Evolutionary conservation across 1,140 invertebrate genomes (phyloP).

Genomic region (Solenopsis invicta): DNA sequence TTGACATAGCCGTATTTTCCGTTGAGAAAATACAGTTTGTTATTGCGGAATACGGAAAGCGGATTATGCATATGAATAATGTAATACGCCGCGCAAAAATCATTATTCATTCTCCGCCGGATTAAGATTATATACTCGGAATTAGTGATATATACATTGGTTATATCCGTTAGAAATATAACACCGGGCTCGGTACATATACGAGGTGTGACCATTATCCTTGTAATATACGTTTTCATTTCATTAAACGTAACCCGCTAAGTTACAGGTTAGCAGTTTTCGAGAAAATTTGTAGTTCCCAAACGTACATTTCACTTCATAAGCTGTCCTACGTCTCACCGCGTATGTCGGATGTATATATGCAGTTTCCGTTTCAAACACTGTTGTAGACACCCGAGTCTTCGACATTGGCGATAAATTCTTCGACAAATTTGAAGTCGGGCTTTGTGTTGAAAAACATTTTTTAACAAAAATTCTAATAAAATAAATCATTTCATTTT

Average conservation of each 20-base stretch:
- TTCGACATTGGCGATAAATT: not conserved
- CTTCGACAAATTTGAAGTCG: not conserved
- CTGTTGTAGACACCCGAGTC: not conserved
- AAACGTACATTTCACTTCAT: conserved; percentile 48
- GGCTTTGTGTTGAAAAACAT: not conserved
- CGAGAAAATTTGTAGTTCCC: conserved; percentile 55
- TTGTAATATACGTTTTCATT: conserved; percentile 64
- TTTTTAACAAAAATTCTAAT: not conserved
- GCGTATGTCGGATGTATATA: not conserved
- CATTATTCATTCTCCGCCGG: conserved; percentile 37
- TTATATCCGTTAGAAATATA: conserved; percentile 41
- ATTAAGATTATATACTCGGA: conserved; percentile 52
- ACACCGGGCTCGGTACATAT: not conserved
- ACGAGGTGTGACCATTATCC: conserved; percentile 47
- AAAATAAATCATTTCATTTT: not conserved
- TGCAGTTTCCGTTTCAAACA: not conserved
- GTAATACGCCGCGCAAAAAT: conserved; percentile 44
- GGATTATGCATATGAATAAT: conserved; percentile 58
- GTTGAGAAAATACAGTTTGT: conserved; percentile 43
- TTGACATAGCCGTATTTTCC: conserved; percentile 13
- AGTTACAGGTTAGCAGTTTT: conserved; percentile 56
- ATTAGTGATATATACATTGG: conserved; percentile 47
- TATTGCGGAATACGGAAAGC: conserved; percentile 38
- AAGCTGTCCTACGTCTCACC: conserved; percentile 29
- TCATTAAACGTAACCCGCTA: conserved; percentile 49